These are phyloP conservation scores for Coenobita brevimanus DNA, from an alignment of 1,140 invertebrate species.

Conservation along the genomic window DNA sequence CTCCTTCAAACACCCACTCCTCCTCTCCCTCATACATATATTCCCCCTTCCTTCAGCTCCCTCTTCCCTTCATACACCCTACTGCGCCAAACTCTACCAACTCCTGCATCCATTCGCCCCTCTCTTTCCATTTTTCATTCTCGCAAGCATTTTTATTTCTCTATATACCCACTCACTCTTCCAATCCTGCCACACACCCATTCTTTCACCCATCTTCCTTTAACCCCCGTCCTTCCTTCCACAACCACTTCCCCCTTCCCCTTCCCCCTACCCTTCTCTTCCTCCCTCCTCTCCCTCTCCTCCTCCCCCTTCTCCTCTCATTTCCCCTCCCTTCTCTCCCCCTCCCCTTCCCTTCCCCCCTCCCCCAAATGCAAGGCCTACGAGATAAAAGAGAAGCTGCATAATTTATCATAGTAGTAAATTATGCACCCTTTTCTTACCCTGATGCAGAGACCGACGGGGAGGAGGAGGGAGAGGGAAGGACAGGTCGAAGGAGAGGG, in stretches of 20 bases:
- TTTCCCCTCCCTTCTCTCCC: neutral
- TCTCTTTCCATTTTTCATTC: no score
- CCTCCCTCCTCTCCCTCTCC: neutral
- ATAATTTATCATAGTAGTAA: conserved; percentile 10
- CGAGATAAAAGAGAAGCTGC: neutral
- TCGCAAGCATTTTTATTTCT: no score
- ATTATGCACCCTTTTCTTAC: conserved; percentile 7
- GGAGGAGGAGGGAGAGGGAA: neutral
- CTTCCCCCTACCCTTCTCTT: neutral
- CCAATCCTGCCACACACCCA: neutral
- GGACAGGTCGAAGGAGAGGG: neutral
- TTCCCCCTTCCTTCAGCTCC: no score
- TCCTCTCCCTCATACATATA: neutral
- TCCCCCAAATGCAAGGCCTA: neutral
- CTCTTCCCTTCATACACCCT: neutral
- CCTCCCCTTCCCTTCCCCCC: neutral
- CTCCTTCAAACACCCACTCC: no score
- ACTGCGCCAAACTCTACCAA: no score
- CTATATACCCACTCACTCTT: neutral
- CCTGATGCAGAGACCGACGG: neutral
- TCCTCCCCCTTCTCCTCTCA: neutral
- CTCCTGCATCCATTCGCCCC: no score
- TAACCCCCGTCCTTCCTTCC: no score
- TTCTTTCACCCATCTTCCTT: neutral
- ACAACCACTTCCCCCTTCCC: neutral